phyloP scores from a whole-genome alignment of 2,113 vertebrate genomes.

The Tamias sibiricus region DNA sequence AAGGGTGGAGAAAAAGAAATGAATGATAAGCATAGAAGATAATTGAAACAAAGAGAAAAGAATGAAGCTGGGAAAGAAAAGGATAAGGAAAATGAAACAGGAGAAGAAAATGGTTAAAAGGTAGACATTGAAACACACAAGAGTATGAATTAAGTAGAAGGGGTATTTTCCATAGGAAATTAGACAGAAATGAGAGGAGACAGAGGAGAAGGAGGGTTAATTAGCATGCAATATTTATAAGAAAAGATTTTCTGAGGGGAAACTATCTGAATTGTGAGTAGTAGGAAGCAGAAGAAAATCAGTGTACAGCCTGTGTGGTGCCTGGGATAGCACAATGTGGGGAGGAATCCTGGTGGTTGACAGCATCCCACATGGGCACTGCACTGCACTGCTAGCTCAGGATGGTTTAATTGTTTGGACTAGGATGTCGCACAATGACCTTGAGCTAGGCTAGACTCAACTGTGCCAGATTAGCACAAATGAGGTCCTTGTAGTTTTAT shows the following conservation, averaged over 20 bases:
- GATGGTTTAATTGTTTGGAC: not conserved
- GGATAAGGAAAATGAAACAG: not conserved
- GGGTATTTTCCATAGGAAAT: not conserved
- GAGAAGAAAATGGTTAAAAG: not conserved
- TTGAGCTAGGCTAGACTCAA: not conserved
- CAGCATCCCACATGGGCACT: not conserved
- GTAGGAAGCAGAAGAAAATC: not conserved
- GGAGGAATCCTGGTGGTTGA: not conserved
- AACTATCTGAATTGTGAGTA: not conserved
- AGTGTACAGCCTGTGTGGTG: not conserved
- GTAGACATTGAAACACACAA: not conserved
- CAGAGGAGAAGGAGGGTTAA: not conserved
- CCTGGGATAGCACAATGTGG: not conserved
- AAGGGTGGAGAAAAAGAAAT: not conserved
- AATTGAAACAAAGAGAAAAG: not conserved
- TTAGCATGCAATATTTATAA: not conserved
- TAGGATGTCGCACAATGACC: not conserved
- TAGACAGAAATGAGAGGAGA: not conserved
- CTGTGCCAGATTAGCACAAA: not conserved
- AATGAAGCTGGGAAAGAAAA: not conserved
- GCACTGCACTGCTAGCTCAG: not conserved
- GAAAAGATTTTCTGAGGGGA: constrained; percentile 7
- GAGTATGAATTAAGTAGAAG: not conserved
- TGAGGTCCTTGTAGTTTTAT: not conserved
- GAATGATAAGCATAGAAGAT: not conserved